phyloP scores from a whole-genome alignment of 2,113 vertebrate genomes.

The Corythaixoides concolor region DNA sequence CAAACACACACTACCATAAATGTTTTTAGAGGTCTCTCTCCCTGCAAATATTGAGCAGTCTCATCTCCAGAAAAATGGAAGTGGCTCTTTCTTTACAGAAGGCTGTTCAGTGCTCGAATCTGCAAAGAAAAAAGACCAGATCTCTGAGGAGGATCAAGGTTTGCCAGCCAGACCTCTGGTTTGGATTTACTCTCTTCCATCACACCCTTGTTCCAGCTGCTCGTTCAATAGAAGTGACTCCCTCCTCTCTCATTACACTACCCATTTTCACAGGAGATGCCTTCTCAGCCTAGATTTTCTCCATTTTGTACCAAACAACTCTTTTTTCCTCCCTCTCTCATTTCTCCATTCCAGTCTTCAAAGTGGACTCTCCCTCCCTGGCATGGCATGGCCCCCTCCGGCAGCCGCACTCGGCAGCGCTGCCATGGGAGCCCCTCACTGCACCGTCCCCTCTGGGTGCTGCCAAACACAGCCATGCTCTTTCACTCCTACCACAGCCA shows the following conservation, averaged over 20 bases:
- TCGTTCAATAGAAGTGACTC: not conserved
- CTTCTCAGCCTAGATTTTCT: not conserved
- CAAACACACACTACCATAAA: not conserved
- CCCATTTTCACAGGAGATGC: not conserved
- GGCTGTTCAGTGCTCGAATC: not conserved
- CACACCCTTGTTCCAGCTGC: not conserved
- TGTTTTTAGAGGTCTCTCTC: not conserved
- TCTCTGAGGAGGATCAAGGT: not conserved
- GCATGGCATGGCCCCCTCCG: fast-evolving
- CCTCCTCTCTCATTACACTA: not conserved
- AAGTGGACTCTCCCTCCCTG: not conserved
- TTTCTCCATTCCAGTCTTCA: not conserved
- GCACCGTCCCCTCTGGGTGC: not conserved
- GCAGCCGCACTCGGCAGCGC: not conserved
- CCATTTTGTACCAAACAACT: not conserved
- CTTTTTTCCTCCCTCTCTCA: not conserved
- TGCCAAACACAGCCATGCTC: not conserved
- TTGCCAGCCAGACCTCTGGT: not conserved
- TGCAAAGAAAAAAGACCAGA: not conserved
- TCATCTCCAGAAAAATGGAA: not conserved
- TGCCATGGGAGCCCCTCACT: not conserved
- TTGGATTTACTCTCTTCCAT: conserved; percentile 26
- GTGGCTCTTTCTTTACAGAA: not conserved
- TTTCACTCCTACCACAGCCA: not conserved
- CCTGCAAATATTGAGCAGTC: not conserved